Percentiles rank a stretch among this genome's conserved stretches.
Evolutionary conservation across 2,888 invertebrate genomes (phyloP).

Genomic region (Cheilosia grossa): DNA sequence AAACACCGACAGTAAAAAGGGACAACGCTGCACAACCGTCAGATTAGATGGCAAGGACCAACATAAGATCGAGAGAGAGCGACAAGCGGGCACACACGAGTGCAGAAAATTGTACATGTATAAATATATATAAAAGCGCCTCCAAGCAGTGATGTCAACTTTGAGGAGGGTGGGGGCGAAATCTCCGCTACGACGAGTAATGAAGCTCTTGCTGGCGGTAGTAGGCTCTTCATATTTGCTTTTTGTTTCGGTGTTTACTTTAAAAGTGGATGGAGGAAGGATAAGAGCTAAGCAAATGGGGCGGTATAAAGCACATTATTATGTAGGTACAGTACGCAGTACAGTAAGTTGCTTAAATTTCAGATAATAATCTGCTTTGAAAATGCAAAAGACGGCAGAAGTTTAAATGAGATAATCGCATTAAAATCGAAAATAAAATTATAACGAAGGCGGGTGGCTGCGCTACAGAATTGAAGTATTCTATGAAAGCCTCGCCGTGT

Average conservation of each 20-base stretch:
- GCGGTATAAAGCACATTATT: conserved; percentile 1
- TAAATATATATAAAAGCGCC: neutral
- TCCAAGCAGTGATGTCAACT: conserved; percentile 22
- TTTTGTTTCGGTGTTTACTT: conserved; percentile 57
- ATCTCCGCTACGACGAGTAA: conserved; percentile 47
- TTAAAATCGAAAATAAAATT: neutral
- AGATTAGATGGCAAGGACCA: neutral
- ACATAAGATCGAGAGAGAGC: neutral
- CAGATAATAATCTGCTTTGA: conserved; percentile 46
- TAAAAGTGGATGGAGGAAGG: conserved; percentile 26
- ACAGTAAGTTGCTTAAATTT: conserved; percentile 31
- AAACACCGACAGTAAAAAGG: conserved; percentile 15
- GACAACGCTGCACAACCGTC: conserved; percentile 4
- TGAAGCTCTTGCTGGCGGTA: conserved; percentile 53
- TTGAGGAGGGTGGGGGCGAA: neutral
- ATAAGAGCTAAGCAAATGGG: conserved; percentile 39
- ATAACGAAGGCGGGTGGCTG: too few species aligned
- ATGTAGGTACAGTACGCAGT: conserved; percentile 8
- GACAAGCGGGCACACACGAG: neutral
- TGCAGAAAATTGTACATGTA: neutral
- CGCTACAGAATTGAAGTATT: too few species aligned
- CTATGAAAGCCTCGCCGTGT: too few species aligned
- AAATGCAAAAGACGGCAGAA: conserved; percentile 26
- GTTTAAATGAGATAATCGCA: conserved; percentile 24
- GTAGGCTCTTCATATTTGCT: conserved; percentile 66